Conservation (phyloP, 2,113 vertebrate species). For the Pao palembangensis region DNA sequence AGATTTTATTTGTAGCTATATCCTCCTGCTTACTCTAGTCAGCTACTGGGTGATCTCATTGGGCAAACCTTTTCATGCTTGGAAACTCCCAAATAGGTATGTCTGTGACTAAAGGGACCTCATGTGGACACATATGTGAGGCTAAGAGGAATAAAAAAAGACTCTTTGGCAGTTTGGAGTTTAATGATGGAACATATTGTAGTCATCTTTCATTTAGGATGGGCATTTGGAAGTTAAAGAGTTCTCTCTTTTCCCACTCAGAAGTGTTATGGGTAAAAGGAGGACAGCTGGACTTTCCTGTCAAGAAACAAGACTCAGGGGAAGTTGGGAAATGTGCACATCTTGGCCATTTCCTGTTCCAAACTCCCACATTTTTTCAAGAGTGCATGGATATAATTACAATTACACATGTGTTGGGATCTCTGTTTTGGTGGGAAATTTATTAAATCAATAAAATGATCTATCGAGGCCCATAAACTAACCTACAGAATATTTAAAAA, state of each 20-base stretch:
- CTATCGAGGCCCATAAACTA: too few species aligned
- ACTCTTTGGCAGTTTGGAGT: background rate
- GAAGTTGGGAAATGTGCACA: conserved; percentile 62
- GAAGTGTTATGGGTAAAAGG: conserved; percentile 17
- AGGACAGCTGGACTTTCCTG: conserved; percentile 59
- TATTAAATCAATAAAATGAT: too few species aligned
- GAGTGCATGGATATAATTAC: conserved; percentile 13
- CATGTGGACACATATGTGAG: background rate
- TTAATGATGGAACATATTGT: background rate
- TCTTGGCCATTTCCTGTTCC: conserved; percentile 63
- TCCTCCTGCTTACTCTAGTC: too few species aligned
- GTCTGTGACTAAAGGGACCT: conserved; percentile 1
- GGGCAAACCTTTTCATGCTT: background rate
- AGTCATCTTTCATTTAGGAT: background rate
- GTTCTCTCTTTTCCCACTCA: background rate
- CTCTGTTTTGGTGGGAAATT: too few species aligned
- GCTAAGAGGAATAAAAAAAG: background rate
- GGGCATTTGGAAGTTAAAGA: background rate
- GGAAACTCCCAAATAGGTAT: conserved; percentile 5
- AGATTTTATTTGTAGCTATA: too few species aligned
- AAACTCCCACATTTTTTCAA: conserved; percentile 21
- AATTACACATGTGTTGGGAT: background rate
- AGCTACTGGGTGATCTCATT: too few species aligned
- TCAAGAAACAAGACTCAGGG: conserved; percentile 39
- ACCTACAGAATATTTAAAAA: too few species aligned